Percentiles rank a stretch among this genome's conserved stretches.
Evolutionary conservation across 2,888 invertebrate species (phyloP).

Genomic region (Hipparchia sbordonii): DNA sequence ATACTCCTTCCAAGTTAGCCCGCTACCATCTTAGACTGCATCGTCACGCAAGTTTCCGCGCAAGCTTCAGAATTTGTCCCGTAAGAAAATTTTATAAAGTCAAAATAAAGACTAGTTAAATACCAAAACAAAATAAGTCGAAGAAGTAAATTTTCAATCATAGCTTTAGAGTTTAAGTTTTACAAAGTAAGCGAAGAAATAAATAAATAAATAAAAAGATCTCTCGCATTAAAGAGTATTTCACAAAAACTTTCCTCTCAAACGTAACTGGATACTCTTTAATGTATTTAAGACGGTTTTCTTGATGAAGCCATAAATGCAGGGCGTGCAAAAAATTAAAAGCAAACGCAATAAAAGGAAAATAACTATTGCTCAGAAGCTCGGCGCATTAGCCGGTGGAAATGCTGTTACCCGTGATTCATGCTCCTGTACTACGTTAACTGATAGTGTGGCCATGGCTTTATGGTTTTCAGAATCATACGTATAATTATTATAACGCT

Average conservation of each 20-base stretch:
- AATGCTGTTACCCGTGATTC: constrained; percentile 47
- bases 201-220: constrained; percentile 4
- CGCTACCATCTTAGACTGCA: too few species aligned
- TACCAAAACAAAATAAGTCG: background rate
- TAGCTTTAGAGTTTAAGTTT: background rate
- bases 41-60: too few species aligned
- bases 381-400: constrained; percentile 39
- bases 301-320: constrained; percentile 28
- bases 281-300: constrained; percentile 23
- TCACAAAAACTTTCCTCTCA: constrained; percentile 16
- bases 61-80: too few species aligned
- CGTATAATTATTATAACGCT: too few species aligned
- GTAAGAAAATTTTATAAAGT: too few species aligned
- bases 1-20: too few species aligned
- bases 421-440: constrained; percentile 39
- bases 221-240: background rate
- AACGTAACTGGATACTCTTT: constrained; percentile 14
- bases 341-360: constrained; percentile 26
- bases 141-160: background rate
- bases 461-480: constrained; percentile 6
- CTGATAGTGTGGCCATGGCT: constrained; percentile 28
- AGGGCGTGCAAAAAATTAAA: constrained; percentile 27
- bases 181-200: background rate
- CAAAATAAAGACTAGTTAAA: too few species aligned
- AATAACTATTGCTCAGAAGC: constrained; percentile 29